These are phyloP conservation scores for Zaprionus taronus DNA, from an alignment of 1,140 invertebrate species.

Conservation along the genomic window DNA sequence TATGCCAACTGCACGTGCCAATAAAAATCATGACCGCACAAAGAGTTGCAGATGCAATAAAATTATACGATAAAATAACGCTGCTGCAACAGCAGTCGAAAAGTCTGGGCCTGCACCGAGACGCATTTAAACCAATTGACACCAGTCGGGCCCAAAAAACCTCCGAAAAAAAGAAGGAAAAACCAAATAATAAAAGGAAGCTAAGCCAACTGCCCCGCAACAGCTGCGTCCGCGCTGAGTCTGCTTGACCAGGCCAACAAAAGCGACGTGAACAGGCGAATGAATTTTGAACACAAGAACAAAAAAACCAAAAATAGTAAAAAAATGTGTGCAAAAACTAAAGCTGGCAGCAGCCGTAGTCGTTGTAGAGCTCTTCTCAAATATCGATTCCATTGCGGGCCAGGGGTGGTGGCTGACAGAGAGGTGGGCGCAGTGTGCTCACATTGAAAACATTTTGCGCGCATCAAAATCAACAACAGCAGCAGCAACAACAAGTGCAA, in stretches of 20 bases:
- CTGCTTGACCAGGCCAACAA: constrained; percentile 57
- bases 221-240: constrained; percentile 60
- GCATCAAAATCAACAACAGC: constrained; percentile 49
- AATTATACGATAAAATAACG: constrained; percentile 29
- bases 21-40: constrained; percentile 54
- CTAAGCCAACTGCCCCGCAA: constrained; percentile 68
- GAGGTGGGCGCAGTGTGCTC: constrained; percentile 8
- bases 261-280: constrained; percentile 55
- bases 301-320: constrained; percentile 13
- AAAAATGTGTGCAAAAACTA: constrained; percentile 34
- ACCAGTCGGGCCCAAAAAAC: constrained; percentile 49
- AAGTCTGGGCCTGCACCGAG: constrained; percentile 45
- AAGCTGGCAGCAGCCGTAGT: constrained; percentile 48
- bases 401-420: constrained; percentile 2
- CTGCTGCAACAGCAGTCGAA: constrained; percentile 22
- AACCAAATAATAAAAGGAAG: constrained; percentile 37
- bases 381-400: constrained; percentile 29
- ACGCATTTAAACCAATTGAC: constrained; percentile 77
- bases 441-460: constrained; percentile 71
- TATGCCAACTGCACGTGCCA: constrained; percentile 50
- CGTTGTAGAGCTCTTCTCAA: constrained; percentile 40
- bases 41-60: constrained; percentile 36
- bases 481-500: constrained; percentile 14
- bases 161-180: constrained; percentile 13
- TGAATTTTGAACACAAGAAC: constrained; percentile 63